Base-by-base conservation (phyloP, 1,140 invertebrate species). In the Macrocentrus cingulum region DNA sequence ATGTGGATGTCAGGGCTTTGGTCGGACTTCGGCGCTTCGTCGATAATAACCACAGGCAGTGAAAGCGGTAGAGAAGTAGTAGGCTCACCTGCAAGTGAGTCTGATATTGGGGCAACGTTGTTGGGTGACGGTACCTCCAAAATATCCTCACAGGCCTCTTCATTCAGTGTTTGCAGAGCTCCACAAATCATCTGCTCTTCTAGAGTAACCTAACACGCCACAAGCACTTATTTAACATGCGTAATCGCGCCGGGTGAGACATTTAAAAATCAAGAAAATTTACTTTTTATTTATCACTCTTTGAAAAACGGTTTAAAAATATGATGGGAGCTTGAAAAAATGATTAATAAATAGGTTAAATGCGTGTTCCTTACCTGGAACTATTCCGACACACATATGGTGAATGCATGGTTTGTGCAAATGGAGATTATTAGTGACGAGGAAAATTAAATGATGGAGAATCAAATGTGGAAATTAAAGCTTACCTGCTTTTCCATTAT, bases 111-210 rank as follows among this genome's bases (percentile, higher is more conserved):
- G 41, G 56, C 62, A 48, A 68, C 64, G 8, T 62, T n/a, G n/a
- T n/a, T 52, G 13, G 76, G 62, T 16, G 73, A 67, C 48, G 77
- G 77, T 67, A 84, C 83, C 50, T 86, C 84, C 51, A 91, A 72
- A 16, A 91, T 89, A 80, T 95, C 92, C 79, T 95, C 92, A 74
- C 89, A 86, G 0, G 92, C 92, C 77, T 95, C 92, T 81, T 95
- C 92, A 70, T 94, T 95, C 2, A 96, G 81, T 0, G 92, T 93
- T 77, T 95, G 92, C 25, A 96, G 76, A 0, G 92, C 92, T 56
- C 92, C 92, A 72, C 91, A 92, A 64, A 96, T 95, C 91, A 95
- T 93, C 77, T 94, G 91, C 70, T 95, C 92, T 78, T 96, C 93
- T 59, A 96, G 80, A 0, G 92, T 94, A 29, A 96, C 91, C 93